phyloP scores from a whole-genome alignment of 2,113 vertebrate genomes.

The Crotophaga sulcirostris region DNA sequence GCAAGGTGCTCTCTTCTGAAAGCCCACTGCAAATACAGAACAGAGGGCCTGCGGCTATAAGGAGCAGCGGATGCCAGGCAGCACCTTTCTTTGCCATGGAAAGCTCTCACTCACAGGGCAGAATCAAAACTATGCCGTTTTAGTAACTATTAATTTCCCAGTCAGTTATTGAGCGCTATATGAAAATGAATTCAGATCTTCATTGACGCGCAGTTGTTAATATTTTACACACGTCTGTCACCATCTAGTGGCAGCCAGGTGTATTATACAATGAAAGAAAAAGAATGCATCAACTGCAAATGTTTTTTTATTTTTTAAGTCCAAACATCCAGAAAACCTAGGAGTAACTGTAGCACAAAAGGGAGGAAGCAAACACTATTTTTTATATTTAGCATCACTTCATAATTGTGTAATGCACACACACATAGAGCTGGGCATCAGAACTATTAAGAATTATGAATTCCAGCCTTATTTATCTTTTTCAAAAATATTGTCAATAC shows the following conservation, averaged over 20 bases:
- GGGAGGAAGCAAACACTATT: neutral
- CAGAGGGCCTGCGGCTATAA: neutral
- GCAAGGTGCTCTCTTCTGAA: neutral
- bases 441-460: neutral
- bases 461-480: neutral
- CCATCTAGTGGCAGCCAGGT: constrained; percentile 62
- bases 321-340: neutral
- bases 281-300: neutral
- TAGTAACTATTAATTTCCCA: neutral
- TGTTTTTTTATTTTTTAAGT: neutral
- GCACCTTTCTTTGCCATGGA: neutral
- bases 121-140: neutral
- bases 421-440: neutral
- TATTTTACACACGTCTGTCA: constrained; percentile 35
- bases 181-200: neutral
- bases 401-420: neutral
- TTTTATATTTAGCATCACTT: neutral
- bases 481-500: neutral
- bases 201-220: neutral
- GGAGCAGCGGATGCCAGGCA: neutral
- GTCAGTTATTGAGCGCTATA: neutral
- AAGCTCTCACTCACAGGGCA: neutral
- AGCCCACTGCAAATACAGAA: neutral
- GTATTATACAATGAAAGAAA: neutral
- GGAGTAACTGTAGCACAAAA: neutral